These are phyloP conservation scores for Margarornis squamiger DNA, from an alignment of 2,797 vertebrate species.

Conservation along the genomic window DNA sequence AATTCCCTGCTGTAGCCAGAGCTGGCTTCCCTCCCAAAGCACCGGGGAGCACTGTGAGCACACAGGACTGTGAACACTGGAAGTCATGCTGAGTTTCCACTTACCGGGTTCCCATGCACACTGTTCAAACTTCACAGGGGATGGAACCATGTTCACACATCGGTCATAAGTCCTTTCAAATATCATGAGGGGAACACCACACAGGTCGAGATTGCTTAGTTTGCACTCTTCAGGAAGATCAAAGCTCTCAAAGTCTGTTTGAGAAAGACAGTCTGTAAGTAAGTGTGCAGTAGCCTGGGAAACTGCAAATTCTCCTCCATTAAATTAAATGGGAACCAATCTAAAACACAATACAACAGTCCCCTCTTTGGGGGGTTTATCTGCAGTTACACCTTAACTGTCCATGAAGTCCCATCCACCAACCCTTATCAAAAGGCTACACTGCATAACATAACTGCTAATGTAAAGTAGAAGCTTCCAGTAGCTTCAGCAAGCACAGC, in stretches of 20 bases:
- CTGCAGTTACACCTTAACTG: neutral
- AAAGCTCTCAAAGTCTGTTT: conserved; percentile 78
- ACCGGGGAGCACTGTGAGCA: neutral
- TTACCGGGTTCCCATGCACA: conserved; percentile 68
- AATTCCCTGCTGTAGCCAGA: neutral
- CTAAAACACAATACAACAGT: neutral
- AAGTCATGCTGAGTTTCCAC: neutral
- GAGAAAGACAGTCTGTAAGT: neutral
- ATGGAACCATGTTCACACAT: conserved; percentile 42
- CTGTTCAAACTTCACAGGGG: conserved; percentile 56
- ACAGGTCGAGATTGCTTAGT: conserved; percentile 68
- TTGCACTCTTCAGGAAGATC: conserved; percentile 77
- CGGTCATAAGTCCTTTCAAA: conserved; percentile 55
- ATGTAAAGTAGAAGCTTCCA: neutral
- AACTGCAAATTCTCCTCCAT: neutral
- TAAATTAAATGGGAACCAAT: neutral
- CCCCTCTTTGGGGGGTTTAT: neutral
- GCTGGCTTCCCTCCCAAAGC: neutral
- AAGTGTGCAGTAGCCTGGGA: neutral
- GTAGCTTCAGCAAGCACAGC: neutral
- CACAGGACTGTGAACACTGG: neutral
- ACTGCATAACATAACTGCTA: neutral
- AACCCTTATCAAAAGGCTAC: neutral
- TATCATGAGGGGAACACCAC: conserved; percentile 74
- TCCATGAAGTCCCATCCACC: neutral